Percentiles rank a stretch among this genome's conserved stretches.
These are phyloP conservation scores for Puntigrus tetrazona DNA, from an alignment of 2,113 vertebrate species.

Conservation along the genomic window DNA sequence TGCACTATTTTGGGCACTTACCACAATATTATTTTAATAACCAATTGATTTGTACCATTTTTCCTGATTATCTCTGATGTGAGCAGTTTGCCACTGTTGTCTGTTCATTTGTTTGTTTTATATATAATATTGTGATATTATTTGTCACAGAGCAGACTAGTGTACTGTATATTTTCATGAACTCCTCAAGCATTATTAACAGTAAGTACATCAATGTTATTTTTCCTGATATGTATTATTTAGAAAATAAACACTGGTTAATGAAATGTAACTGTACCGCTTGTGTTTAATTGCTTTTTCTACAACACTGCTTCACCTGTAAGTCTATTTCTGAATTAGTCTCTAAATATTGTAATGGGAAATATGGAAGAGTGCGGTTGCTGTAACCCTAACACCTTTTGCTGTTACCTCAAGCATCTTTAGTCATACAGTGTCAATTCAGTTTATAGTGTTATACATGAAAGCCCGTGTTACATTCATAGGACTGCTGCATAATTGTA, in stretches of 20 bases:
- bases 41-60: conserved; percentile 35
- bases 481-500: not conserved
- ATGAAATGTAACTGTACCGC: conserved; percentile 41
- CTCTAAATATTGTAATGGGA: not conserved
- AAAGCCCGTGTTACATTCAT: no score
- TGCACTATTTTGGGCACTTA: conserved; percentile 63
- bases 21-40: conserved; percentile 48
- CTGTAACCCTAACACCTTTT: no score
- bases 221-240: conserved; percentile 65
- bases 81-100: conserved; percentile 41
- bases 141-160: conserved; percentile 59
- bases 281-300: conserved; percentile 19
- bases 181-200: conserved; percentile 59
- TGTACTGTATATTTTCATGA: conserved; percentile 67
- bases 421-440: not conserved
- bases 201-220: conserved; percentile 57
- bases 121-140: conserved; percentile 54
- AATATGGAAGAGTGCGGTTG: not conserved
- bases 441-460: not conserved
- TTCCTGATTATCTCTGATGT: conserved; percentile 48
- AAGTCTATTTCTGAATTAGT: not conserved
- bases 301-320: not conserved
- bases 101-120: conserved; percentile 11
- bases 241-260: conserved; percentile 67
- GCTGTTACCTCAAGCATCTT: not conserved